phyloP scores from a whole-genome alignment of 2,113 vertebrate genomes.

The Podocnemis expansa region DNA sequence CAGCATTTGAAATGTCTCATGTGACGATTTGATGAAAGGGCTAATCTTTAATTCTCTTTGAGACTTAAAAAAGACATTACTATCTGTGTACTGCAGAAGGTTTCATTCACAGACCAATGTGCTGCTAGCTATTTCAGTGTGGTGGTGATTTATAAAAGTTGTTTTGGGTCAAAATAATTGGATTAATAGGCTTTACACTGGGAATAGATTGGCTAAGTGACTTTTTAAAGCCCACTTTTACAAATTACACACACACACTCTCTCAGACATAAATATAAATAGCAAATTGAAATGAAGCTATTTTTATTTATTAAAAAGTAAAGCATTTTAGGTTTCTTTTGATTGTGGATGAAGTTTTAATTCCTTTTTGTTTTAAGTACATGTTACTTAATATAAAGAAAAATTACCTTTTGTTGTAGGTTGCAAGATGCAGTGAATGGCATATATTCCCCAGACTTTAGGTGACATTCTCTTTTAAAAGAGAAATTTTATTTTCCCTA shows the following conservation, averaged over 20 bases:
- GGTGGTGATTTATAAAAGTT: slow-evolving; percentile 2
- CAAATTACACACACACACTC: too few relatives aligned
- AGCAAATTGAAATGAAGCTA: not conserved
- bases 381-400: not conserved
- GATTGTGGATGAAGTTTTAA: not conserved
- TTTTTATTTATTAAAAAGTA: not conserved
- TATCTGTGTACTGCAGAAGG: not conserved
- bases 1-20: slow-evolving; percentile 32
- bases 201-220: not conserved
- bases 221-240: not conserved
- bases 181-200: not conserved
- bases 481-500: slow-evolving; percentile 1
- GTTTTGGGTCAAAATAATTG: not conserved
- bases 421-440: not conserved
- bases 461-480: not conserved
- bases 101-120: not conserved
- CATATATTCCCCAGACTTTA: not conserved
- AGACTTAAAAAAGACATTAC: slow-evolving; percentile 33
- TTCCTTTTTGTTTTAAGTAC: not conserved
- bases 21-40: slow-evolving; percentile 39
- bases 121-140: slow-evolving; percentile 30
- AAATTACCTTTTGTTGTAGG: not conserved
- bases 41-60: slow-evolving; percentile 50
- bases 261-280: slow-evolving; percentile 20
- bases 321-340: not conserved